Base-by-base conservation (phyloP, 1,140 invertebrate species). In the Anastrepha ludens region DNA sequence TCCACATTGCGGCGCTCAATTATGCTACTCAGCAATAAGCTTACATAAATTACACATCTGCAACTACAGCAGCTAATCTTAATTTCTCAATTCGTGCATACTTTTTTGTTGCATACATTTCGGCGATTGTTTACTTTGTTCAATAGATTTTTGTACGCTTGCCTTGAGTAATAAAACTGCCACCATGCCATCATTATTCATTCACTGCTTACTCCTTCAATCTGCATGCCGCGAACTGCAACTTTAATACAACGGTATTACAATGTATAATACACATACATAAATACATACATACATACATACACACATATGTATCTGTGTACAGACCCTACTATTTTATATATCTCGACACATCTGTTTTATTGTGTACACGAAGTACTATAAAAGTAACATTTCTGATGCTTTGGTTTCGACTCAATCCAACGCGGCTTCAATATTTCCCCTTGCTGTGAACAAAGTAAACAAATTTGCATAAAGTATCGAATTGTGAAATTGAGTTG, bases 401-500 rank as follows among this genome's bases (percentile, higher is more conserved):
- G 41, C 67, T 44, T 74, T 74, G 41, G 44, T 74, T 74, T 44
- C 41, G 13, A 74, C 13, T 6, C 39, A 74, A 74, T 74, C 67
- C 15, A 3, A 15, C 15, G 15, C 67, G 67, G 8, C 67, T 44
- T 5, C 41, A 74, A 74, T 74, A 47, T 44, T 41, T 4, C 8
- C 8, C 67, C 17, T 41, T 44, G 67, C 15, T 29, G 13, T 41
- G 47, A 44, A 74, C 44, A 74, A 74, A 15, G 41, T 7, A 17
- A 74, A 74, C 39, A 47, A 74, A 74, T 74, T 74, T 74, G 41
- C 67, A 74, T 74, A 47, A 74, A 74, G 67, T 74, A 74, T 41
- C 67, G 67, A 74, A 74, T 74, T 74, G 67, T 74, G 41, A 74
- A 74, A 74, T 74, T 74, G 67, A 74, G 67, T 74, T 74, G 67